Conservation (phyloP, 2,888 invertebrate genomes). For the Hemithea aestivaria region DNA sequence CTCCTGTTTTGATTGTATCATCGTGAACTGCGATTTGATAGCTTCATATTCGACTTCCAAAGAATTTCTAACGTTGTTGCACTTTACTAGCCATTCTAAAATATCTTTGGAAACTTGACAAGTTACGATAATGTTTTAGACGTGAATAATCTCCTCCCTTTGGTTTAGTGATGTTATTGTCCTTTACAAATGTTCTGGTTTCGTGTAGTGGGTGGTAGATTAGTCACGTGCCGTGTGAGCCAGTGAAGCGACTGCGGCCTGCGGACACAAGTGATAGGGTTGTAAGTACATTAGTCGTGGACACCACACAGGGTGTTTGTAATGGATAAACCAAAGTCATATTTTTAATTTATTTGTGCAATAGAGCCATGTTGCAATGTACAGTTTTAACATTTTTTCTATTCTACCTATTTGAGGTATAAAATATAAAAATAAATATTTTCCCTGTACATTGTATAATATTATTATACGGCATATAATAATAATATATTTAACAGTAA, state of each 20-base stretch:
- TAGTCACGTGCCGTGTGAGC: constrained; percentile 34
- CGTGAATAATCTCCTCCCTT: constrained; percentile 7
- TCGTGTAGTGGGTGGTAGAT: constrained; percentile 24
- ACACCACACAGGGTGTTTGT: constrained; percentile 55
- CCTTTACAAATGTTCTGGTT: constrained; percentile 30
- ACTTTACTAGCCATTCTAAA: constrained; percentile 48
- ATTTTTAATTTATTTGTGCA: constrained; percentile 73
- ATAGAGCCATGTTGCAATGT: constrained; percentile 72
- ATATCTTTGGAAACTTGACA: constrained; percentile 25
- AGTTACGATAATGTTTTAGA: constrained; percentile 23
- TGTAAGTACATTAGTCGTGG: constrained; percentile 42
- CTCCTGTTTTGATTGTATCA: constrained; percentile 14
- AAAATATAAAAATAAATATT: constrained; percentile 50
- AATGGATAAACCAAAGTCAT: constrained; percentile 77
- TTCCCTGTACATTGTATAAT: constrained; percentile 71
- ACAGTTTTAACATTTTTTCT: constrained; percentile 65
- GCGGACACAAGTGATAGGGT: constrained; percentile 38
- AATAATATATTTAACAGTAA: constrained; percentile 55
- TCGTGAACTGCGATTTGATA: constrained; percentile 20
- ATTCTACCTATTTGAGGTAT: constrained; percentile 46
- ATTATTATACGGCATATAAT: constrained; percentile 49
- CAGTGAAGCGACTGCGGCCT: constrained; percentile 39
- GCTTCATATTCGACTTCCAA: constrained; percentile 24
- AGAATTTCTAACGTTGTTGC: constrained; percentile 12
- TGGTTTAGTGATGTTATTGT: constrained; percentile 27